A percentile compares a stretch with the other conserved stretches of the same genome.
phyloP scores from a whole-genome alignment of 92 coral and sea anemone species.

The Siderastrea siderea region DNA sequence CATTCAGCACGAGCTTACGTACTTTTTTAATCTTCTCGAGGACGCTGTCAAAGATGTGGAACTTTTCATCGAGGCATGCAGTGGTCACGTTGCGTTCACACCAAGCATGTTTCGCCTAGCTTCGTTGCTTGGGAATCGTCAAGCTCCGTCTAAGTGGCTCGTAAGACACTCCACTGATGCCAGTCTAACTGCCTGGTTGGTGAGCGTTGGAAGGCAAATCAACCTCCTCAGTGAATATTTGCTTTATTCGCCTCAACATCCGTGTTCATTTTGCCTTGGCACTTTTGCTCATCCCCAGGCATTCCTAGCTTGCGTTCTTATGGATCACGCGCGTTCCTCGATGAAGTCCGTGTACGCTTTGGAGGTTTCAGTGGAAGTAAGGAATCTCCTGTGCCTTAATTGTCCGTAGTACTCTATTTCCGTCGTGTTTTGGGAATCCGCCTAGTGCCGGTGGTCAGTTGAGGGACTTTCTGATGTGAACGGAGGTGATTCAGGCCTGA shows the following conservation, averaged over 20 bases:
- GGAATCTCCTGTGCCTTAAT: neutral
- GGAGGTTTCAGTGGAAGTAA: constrained; percentile 79
- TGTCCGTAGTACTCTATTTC: neutral
- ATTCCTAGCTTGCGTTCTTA: constrained; percentile 78
- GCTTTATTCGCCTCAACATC: constrained; percentile 40
- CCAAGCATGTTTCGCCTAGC: constrained; percentile 64
- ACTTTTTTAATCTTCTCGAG: constrained; percentile 32
- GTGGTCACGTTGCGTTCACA: constrained; percentile 70
- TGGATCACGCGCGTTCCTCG: constrained; percentile 69
- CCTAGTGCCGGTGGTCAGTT: neutral
- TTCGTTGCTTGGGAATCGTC: constrained; percentile 44
- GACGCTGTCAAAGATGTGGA: constrained; percentile 38
- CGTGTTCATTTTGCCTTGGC: constrained; percentile 57
- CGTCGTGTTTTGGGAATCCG: too few species aligned
- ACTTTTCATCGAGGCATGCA: constrained; percentile 66
- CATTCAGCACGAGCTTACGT: constrained; percentile 64
- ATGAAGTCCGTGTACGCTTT: constrained; percentile 75
- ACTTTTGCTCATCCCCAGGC: constrained; percentile 84
- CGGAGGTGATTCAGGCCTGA: too few species aligned
- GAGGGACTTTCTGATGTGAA: too few species aligned
- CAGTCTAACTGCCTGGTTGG: constrained; percentile 62
- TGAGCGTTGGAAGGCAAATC: constrained; percentile 25
- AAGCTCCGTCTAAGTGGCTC: constrained; percentile 67
- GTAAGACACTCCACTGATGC: constrained; percentile 12
- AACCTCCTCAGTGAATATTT: constrained; percentile 50